These are phyloP conservation scores for Struthio camelus DNA, from an alignment of 2,113 vertebrate species.

Conservation along the genomic window DNA sequence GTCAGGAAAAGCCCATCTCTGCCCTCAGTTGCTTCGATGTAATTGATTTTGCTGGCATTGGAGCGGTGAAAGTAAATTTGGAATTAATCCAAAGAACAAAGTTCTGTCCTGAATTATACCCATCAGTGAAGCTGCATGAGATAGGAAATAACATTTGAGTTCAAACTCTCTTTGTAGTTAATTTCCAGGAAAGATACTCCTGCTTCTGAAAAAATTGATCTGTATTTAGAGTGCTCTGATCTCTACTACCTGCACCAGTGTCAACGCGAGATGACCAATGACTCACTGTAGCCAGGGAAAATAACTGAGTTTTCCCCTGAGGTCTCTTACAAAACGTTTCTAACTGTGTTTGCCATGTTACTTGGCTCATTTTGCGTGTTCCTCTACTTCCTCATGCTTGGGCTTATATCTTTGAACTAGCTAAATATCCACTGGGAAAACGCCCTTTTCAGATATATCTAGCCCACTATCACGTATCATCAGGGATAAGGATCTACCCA, in stretches of 20 bases:
- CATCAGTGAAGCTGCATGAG: rapidly evolving
- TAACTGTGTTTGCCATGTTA: neutral
- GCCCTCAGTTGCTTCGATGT: neutral
- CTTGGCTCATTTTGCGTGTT: neutral
- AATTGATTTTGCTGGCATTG: neutral
- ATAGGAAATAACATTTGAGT: neutral
- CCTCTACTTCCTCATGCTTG: neutral
- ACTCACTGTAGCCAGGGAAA: neutral
- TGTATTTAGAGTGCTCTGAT: neutral
- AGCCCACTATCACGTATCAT: neutral
- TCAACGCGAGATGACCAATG: neutral
- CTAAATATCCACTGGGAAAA: neutral
- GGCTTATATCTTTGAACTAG: neutral
- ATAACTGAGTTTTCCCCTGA: neutral
- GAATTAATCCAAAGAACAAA: neutral
- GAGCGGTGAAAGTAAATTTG: neutral
- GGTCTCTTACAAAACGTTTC: neutral
- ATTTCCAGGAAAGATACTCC: neutral
- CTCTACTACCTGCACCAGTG: neutral
- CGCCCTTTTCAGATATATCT: neutral
- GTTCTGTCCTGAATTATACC: neutral
- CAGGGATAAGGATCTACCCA: neutral
- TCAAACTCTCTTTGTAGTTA: neutral
- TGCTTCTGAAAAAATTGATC: neutral
- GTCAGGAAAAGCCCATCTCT: neutral